Percentiles rank a stretch among this genome's conserved stretches.
These are phyloP conservation scores for Centruroides sculpturatus DNA, from an alignment of 1,140 invertebrate genomes.

Conservation along the genomic window DNA sequence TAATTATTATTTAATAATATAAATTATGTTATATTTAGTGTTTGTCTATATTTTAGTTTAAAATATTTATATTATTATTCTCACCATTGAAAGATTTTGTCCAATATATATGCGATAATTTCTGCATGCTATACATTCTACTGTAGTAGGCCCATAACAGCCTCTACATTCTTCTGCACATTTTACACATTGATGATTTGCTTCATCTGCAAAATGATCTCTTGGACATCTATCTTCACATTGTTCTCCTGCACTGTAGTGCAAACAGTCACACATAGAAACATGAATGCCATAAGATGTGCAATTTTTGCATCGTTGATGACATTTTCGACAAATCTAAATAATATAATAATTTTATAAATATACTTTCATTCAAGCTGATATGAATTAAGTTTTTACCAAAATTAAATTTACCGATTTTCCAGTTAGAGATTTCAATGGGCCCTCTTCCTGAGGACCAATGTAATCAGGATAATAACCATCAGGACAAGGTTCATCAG, in stretches of 20 bases:
- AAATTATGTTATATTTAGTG: too few relatives aligned
- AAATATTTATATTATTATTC: too few relatives aligned
- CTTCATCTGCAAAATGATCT: constrained; percentile 65
- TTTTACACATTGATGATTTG: constrained; percentile 52
- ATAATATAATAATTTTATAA: background rate
- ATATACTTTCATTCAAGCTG: too few relatives aligned
- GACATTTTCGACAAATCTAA: constrained; percentile 65
- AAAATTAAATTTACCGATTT: constrained; percentile 39
- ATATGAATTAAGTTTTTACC: too few relatives aligned
- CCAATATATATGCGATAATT: constrained; percentile 47
- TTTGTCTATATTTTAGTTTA: too few relatives aligned
- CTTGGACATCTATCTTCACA: constrained; percentile 78
- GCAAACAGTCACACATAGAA: constrained; percentile 57
- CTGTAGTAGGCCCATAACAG: constrained; percentile 58
- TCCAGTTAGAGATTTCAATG: constrained; percentile 49
- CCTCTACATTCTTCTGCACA: constrained; percentile 68
- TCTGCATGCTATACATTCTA: constrained; percentile 65
- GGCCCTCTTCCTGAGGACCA: constrained; percentile 47
- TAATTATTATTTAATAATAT: too few relatives aligned
- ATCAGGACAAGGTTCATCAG: constrained; percentile 62
- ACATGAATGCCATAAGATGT: constrained; percentile 68
- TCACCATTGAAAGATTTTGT: too few relatives aligned
- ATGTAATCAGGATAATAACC: constrained; percentile 73
- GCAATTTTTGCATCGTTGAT: constrained; percentile 76
- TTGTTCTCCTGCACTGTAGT: constrained; percentile 70